Evolutionary conservation across 1,140 invertebrate genomes (phyloP), one percentile per base, ranked within the genome.

Genomic region (Drosophila dunni): DNA sequence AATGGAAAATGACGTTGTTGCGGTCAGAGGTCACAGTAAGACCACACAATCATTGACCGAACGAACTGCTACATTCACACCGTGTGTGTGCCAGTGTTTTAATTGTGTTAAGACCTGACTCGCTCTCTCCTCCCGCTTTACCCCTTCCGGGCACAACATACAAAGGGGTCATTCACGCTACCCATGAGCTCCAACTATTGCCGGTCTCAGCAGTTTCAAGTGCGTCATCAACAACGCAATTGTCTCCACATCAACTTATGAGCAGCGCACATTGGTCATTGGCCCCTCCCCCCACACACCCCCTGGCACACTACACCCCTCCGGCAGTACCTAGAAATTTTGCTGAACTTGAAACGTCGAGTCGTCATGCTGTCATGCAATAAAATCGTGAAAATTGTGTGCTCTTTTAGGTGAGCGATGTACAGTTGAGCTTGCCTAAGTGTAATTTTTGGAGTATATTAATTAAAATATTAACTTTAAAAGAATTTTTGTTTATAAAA

Each of bases 171-270:
- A 78, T 74, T 78, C 72, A 75, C 61, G 65, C 65, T 75, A 42
- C 1, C 53, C 61, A 33, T 44, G 56, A 51, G 40, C 62, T 45
- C 15, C 17, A 50, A n/a, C 13, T n/a, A 75, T 29, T 69, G 65
- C 48, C 53, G 17, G 29, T 51, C 66, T 75, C 72, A 78, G 65
- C 75, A 75, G 36, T 78, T 78, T 78, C 11, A 38, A 75, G 66
- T 75, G 61, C 73, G 76, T 78, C 73, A 78, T 78, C 76, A 78
- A 74, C 76, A 78, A 74, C 61, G 71, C 72, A 75, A 75, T 75
- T 78, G 71, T 78, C 60, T 74, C 58, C 60, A 51, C 53, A 34
- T 34, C 50, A 17, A 56, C 15, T 36, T 36, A 13, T 29, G 36
- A 44, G 36, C 10, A 38, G 42, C 63, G 74, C 24, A 56, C 66